Evolutionary conservation across 2,888 invertebrate species (phyloP).

Genomic region (Apoda limacodes): DNA sequence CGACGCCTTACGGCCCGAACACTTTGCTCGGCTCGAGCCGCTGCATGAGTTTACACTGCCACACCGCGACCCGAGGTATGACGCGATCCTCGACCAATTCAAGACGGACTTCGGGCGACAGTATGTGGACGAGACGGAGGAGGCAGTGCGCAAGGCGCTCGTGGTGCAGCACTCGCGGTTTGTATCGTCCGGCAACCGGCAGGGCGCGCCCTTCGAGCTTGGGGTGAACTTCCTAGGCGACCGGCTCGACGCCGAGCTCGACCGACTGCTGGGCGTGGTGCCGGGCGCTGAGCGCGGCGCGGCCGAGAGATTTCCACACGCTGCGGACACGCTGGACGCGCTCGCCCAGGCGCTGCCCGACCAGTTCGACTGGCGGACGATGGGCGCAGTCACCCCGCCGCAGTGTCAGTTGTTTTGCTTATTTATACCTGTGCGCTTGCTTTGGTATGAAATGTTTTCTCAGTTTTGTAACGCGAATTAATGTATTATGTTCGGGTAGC

Average conservation of each 20-base stretch:
- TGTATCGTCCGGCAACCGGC: constrained; percentile 40
- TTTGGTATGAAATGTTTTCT: too few species aligned
- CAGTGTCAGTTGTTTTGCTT: constrained; percentile 32
- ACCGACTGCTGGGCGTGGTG: constrained; percentile 30
- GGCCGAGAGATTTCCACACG: constrained; percentile 35
- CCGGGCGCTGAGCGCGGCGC: constrained; percentile 15
- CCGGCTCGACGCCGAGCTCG: constrained; percentile 36
- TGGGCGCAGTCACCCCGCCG: constrained; percentile 46
- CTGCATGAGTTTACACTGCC: constrained; percentile 44
- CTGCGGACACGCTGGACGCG: constrained; percentile 24
- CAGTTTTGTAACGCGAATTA: too few species aligned
- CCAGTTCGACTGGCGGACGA: constrained; percentile 47
- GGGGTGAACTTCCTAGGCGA: constrained; percentile 39
- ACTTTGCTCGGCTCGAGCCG: constrained; percentile 39
- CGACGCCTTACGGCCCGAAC: constrained; percentile 21
- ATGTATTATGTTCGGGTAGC: too few species aligned
- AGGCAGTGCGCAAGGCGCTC: constrained; percentile 44
- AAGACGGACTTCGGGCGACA: constrained; percentile 28
- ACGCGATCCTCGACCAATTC: constrained; percentile 31
- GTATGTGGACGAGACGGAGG: constrained; percentile 39
- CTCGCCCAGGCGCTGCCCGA: constrained; percentile 31
- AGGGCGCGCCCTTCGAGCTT: constrained; percentile 38
- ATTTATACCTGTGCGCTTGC: background rate
- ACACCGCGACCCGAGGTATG: constrained; percentile 34
- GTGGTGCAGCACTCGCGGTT: constrained; percentile 38